Evolutionary conservation across 2,113 vertebrate species (phyloP).

Genomic region (Pongo abelii): DNA sequence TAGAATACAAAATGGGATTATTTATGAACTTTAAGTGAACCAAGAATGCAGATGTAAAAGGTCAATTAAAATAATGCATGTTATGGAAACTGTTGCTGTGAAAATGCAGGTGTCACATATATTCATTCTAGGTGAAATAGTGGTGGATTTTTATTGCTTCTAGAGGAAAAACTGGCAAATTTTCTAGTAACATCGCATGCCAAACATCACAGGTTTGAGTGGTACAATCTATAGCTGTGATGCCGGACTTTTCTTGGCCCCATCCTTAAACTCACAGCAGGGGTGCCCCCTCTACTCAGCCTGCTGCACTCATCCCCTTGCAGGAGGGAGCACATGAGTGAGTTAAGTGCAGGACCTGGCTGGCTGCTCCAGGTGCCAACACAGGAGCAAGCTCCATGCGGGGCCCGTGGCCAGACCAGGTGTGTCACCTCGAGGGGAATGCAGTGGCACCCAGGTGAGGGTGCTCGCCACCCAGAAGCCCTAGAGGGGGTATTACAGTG

Average conservation of each 20-base stretch:
- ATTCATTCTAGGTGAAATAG: background rate
- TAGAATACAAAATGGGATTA: background rate
- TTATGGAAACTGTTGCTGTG: background rate
- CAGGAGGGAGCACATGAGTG: too few species aligned
- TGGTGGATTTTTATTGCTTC: accelerated
- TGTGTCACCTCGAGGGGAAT: too few species aligned
- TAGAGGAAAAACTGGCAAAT: background rate
- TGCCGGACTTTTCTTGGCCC: background rate
- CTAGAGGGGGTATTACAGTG: too few species aligned
- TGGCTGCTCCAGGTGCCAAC: too few species aligned
- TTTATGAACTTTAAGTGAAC: background rate
- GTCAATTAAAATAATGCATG: background rate
- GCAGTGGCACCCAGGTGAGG: too few species aligned
- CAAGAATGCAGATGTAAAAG: background rate
- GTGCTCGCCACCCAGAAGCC: too few species aligned
- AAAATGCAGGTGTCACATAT: background rate
- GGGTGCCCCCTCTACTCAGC: too few species aligned
- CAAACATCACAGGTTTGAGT: background rate
- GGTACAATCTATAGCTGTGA: background rate
- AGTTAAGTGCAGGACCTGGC: too few species aligned
- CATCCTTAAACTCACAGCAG: too few species aligned
- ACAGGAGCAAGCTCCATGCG: too few species aligned
- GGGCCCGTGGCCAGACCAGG: too few species aligned
- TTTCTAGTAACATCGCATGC: background rate
- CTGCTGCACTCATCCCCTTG: too few species aligned